Percentiles rank a stretch among this genome's conserved stretches.
These are phyloP conservation scores for Ctenomys sociabilis DNA, from an alignment of 2,113 vertebrate species.

Conservation along the genomic window DNA sequence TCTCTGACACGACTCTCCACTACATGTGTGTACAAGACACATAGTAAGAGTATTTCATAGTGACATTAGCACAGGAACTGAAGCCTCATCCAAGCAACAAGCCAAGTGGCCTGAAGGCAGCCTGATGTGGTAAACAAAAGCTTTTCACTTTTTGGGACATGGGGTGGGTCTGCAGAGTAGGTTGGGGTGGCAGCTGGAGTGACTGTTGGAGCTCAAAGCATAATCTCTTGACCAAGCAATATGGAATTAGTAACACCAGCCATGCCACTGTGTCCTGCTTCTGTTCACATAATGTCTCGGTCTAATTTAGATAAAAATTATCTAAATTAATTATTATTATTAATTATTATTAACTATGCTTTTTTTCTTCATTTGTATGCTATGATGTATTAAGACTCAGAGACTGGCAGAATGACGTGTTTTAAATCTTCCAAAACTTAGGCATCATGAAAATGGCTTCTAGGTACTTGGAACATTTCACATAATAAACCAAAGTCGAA, in stretches of 20 bases:
- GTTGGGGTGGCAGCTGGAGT: background rate
- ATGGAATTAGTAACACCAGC: background rate
- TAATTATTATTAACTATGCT: background rate
- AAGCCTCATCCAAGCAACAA: background rate
- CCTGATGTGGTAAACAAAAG: background rate
- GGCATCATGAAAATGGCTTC: background rate
- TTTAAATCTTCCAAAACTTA: constrained; percentile 49
- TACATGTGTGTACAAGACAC: background rate
- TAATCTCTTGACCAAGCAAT: constrained; percentile 18
- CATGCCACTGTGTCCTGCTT: background rate
- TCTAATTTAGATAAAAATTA: constrained; percentile 63
- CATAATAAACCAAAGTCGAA: constrained; percentile 16
- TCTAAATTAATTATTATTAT: no score
- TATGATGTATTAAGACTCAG: constrained; percentile 53
- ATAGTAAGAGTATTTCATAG: constrained; percentile 32
- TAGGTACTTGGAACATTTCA: constrained; percentile 36
- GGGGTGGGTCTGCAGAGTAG: background rate
- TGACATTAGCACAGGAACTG: background rate
- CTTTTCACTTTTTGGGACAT: constrained; percentile 7
- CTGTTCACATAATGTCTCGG: background rate
- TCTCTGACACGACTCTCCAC: background rate
- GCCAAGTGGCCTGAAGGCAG: background rate
- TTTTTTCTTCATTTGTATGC: constrained; percentile 27
- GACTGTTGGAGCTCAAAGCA: background rate
- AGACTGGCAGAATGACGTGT: constrained; percentile 15